Evolutionary conservation across 2,888 invertebrate species (phyloP), one percentile per base, ranked within the genome.

Genomic region (Nymphalis urticae): DNA sequence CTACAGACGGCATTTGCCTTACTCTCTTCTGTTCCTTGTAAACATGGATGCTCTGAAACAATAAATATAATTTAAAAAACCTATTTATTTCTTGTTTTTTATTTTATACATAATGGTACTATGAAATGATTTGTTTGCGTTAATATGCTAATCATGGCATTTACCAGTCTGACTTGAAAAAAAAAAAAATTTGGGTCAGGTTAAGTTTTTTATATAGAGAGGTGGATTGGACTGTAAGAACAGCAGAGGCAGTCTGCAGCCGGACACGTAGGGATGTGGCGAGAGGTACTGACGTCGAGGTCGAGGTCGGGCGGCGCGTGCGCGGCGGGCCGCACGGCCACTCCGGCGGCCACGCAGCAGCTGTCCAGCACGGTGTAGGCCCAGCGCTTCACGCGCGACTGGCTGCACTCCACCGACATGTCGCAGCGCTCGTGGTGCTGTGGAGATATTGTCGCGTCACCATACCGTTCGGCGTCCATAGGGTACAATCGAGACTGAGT

Each of bases 341-440:
- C 72, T 50, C 83, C 87, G 42, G 78, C 81, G 0, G 83, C 73
- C 1, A 83, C 85, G 77, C 89, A 87, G 75, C 86, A 86, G 67
- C 76, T 73, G 78, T 92, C 92, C 48, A 90, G 76, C 1, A 90
- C 66, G 1, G 88, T 87, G 83, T 76, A 90, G 0, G 85, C 85
- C 87, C 88, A 88, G 51, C 92, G 85, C 58, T 82, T 82, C 1
- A 73, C 80, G 2, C 89, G 86, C 0, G 91, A 84, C 8, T 75
- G 73, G 0, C 80, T 83, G 74, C 92, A 92, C 62, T 87, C 82
- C 7, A 80, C 64, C 0, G 83, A 47, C 70, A 81, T 85, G 42
- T 87, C 90, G 0, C 51, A 68, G 0, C 61, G 24, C 53, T 87
- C 87, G 72, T 92, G 92, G 19, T 79, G 81, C 91, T 91, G 80